Evolutionary conservation across 2,888 invertebrate genomes (phyloP).

Genomic region (Eledona agricola): DNA sequence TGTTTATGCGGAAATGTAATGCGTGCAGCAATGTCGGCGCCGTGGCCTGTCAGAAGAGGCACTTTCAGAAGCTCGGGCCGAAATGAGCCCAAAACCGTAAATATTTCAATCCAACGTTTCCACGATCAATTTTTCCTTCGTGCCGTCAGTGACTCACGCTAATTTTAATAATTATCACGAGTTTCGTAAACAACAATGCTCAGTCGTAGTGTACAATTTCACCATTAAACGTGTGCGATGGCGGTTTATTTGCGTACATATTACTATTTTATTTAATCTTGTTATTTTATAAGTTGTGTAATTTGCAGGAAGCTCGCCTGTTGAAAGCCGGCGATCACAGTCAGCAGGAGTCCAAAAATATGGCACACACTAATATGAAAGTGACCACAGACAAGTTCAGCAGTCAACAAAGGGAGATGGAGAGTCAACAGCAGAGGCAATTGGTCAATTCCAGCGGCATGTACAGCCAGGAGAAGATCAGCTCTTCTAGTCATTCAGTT

Average conservation of each 20-base stretch:
- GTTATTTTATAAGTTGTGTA: constrained; percentile 1
- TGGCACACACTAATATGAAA: constrained; percentile 84
- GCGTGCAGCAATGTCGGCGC: constrained; percentile 67
- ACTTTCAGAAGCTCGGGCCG: constrained; percentile 63
- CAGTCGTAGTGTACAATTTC: no score
- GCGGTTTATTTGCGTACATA: no score
- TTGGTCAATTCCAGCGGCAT: constrained; percentile 82
- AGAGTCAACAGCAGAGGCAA: constrained; percentile 78
- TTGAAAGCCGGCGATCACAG: constrained; percentile 84
- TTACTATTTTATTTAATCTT: not conserved
- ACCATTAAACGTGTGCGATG: no score
- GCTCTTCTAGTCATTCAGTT: constrained; percentile 79
- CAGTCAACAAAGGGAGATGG: constrained; percentile 76
- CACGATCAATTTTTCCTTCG: constrained; percentile 20
- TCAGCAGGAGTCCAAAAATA: constrained; percentile 86
- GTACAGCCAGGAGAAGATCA: constrained; percentile 76
- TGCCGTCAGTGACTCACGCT: constrained; percentile 18
- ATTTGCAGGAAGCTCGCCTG: constrained; percentile 80
- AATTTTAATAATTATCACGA: constrained; percentile 20
- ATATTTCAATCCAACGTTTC: no score
- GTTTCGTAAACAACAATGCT: no score
- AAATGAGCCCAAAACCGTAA: constrained; percentile 51
- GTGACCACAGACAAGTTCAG: constrained; percentile 87
- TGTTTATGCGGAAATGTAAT: constrained; percentile 18
- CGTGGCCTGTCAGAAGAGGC: constrained; percentile 78